A percentile compares a stretch with the other conserved stretches of the same genome.
These are phyloP conservation scores for Gari tellinella DNA, from an alignment of 2,888 invertebrate genomes.

Conservation along the genomic window DNA sequence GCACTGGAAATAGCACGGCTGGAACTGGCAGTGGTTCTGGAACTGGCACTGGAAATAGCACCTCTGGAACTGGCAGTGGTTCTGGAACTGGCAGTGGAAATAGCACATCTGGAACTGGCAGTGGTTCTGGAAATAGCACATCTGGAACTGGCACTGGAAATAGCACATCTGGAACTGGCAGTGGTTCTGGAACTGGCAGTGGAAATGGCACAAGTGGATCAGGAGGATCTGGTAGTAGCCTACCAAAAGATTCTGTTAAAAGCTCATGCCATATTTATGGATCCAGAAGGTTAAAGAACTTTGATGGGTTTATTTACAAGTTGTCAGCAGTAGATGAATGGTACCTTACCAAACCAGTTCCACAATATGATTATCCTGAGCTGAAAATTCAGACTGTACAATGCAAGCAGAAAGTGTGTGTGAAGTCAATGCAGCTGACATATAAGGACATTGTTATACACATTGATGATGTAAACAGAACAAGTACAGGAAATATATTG, in stretches of 20 bases:
- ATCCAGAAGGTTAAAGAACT: constrained; percentile 10
- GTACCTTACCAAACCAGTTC: constrained; percentile 17
- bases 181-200: not conserved
- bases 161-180: not conserved
- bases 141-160: not conserved
- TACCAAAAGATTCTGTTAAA: constrained; percentile 1
- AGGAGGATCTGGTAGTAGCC: not conserved
- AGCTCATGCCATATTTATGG: constrained; percentile 28
- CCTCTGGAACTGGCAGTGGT: not conserved
- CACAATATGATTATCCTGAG: constrained; percentile 2
- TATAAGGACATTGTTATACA: constrained; percentile 12
- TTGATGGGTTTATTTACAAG: constrained; percentile 6
- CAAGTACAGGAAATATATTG: constrained; percentile 1
- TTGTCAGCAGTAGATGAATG: constrained; percentile 22
- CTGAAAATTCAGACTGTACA: constrained; percentile 28
- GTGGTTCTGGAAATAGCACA: not conserved
- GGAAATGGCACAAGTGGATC: constrained; percentile 1
- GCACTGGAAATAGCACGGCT: not conserved
- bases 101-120: not conserved
- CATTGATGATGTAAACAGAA: constrained; percentile 17
- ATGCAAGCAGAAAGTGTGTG: constrained; percentile 31
- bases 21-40: not conserved
- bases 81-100: not conserved
- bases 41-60: not conserved
- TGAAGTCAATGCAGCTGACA: constrained; percentile 12